Conservation (phyloP, 35 echinoderm and acorn worm species). For the Strongylocentrotus purpuratus region DNA sequence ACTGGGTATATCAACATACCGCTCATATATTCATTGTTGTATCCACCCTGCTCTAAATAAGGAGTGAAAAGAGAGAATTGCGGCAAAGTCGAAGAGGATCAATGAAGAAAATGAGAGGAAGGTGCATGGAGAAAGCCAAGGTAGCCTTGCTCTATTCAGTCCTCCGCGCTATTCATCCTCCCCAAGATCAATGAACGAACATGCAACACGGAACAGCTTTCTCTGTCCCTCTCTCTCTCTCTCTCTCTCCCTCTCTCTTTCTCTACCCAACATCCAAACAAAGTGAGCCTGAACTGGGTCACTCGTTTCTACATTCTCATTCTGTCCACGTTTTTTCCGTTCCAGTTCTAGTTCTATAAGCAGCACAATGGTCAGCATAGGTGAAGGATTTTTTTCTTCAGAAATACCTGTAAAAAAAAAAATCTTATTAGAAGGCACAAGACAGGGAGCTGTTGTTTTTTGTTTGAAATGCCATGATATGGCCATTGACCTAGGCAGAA, state of each 20-base stretch:
- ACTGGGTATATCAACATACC: not conserved
- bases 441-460: not conserved
- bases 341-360: constrained; percentile 20
- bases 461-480: not conserved
- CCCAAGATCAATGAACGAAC: not conserved
- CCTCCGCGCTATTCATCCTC: not conserved
- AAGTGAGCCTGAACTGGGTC: not conserved
- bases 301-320: not conserved
- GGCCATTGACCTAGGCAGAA: not conserved
- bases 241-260: not conserved
- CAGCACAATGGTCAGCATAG: not conserved
- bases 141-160: not conserved
- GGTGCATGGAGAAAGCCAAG: not conserved
- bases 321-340: not conserved
- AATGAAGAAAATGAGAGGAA: not conserved
- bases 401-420: not conserved
- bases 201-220: not conserved
- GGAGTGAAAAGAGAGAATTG: not conserved
- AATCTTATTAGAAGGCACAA: not conserved
- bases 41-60: not conserved
- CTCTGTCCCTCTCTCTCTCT: too few species aligned
- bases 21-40: not conserved
- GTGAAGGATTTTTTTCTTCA: not conserved
- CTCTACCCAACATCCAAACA: not conserved
- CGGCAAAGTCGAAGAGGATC: not conserved